Conservation (phyloP, 2,113 vertebrate species). For the Sinocyclocheilus anophthalmus region DNA sequence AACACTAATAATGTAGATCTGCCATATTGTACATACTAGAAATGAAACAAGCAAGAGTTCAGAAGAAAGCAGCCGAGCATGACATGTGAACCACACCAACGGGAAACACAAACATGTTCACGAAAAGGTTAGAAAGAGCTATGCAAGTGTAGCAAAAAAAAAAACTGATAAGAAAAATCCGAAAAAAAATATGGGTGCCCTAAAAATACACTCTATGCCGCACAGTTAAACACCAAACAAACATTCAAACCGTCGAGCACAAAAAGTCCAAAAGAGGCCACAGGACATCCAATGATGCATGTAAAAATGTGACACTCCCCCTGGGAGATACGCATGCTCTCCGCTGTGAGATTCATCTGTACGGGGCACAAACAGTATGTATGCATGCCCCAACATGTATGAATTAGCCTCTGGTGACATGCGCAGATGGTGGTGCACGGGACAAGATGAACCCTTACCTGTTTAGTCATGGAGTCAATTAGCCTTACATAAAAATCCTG, state of each 20-base stretch:
- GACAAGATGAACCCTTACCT: conserved; percentile 73
- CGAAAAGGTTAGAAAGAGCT: background rate
- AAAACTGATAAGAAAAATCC: background rate
- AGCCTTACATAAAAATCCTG: conserved; percentile 89
- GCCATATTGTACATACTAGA: conserved; percentile 9
- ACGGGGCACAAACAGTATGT: conserved; percentile 27
- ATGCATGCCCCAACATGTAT: conserved; percentile 11
- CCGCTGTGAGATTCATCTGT: background rate
- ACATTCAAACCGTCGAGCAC: background rate
- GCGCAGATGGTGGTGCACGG: conserved; percentile 15
- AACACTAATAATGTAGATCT: conserved; percentile 36
- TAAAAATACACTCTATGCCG: background rate
- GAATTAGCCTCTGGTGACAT: conserved; percentile 40
- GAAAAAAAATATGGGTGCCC: background rate
- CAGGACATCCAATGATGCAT: background rate
- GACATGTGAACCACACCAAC: conserved; percentile 27
- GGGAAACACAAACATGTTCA: conserved; percentile 1
- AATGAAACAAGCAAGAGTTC: conserved; percentile 9
- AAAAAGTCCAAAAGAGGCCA: conserved; percentile 15
- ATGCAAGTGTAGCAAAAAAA: background rate
- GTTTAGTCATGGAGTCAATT: conserved; percentile 91
- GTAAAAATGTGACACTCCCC: background rate
- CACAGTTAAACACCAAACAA: background rate
- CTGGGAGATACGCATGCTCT: conserved; percentile 6
- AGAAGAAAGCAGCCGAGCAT: conserved; percentile 32